phyloP scores from a whole-genome alignment of 2,797 vertebrate genomes.

The Gymnothorax javanicus region DNA sequence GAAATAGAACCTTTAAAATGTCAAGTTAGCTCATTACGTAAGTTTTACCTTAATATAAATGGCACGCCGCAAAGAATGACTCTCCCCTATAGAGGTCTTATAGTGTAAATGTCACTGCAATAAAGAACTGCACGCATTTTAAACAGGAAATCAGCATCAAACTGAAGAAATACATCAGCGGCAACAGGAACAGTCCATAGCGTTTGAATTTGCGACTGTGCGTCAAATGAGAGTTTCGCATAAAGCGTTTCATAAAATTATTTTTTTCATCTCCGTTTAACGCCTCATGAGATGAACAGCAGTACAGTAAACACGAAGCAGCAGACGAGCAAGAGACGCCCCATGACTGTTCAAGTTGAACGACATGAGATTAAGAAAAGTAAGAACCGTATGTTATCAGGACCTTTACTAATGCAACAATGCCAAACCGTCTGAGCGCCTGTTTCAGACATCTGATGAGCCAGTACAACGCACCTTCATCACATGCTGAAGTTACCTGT shows the following conservation, averaged over 20 bases:
- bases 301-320: neutral
- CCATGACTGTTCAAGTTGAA: neutral
- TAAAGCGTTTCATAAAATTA: neutral
- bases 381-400: neutral
- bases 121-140: too few species aligned
- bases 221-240: constrained; percentile 41
- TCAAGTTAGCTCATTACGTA: neutral
- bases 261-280: neutral
- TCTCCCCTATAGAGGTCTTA: too few species aligned
- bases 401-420: too few species aligned
- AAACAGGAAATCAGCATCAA: neutral
- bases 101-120: neutral
- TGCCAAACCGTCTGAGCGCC: too few species aligned
- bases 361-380: neutral
- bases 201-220: too few species aligned
- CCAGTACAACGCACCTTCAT: too few species aligned
- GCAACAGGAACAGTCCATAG: neutral
- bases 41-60: neutral
- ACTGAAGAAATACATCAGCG: neutral
- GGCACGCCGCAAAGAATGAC: neutral
- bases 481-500: neutral
- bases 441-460: too few species aligned
- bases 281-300: neutral
- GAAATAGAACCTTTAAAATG: neutral
- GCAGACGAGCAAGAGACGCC: neutral